phyloP scores from a whole-genome alignment of 2,888 invertebrate species.

The Exocentrus adspersus region DNA sequence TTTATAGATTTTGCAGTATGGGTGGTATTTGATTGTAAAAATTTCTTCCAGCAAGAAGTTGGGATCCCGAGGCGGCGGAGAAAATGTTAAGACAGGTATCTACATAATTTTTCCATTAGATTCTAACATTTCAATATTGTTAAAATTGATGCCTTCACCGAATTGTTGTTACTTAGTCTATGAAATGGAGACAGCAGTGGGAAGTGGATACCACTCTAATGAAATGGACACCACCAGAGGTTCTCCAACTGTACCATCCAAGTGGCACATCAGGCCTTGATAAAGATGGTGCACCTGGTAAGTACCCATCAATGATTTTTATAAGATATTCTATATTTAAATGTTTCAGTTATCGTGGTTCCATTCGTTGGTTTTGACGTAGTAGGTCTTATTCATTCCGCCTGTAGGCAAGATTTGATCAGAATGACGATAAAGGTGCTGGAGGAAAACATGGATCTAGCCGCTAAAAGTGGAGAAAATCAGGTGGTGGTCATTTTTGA shows the following conservation, averaged over 20 bases:
- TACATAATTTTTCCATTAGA: too few relatives aligned
- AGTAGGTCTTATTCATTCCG: slow-evolving; percentile 81
- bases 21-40: not conserved
- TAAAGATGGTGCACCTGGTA: slow-evolving; percentile 83
- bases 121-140: too few relatives aligned
- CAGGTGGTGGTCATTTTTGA: slow-evolving; percentile 80
- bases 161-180: slow-evolving; percentile 66
- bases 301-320: slow-evolving; percentile 18
- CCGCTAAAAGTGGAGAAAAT: slow-evolving; percentile 70
- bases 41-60: slow-evolving; percentile 80
- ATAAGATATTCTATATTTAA: not conserved
- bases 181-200: slow-evolving; percentile 81
- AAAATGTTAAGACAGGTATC: slow-evolving; percentile 88
- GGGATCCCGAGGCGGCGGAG: slow-evolving; percentile 88
- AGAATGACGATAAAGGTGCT: slow-evolving; percentile 74
- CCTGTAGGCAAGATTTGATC: slow-evolving; percentile 77
- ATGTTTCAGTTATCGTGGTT: slow-evolving; percentile 75
- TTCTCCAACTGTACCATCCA: slow-evolving; percentile 77
- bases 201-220: slow-evolving; percentile 74
- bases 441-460: slow-evolving; percentile 73
- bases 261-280: slow-evolving; percentile 84
- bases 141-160: too few relatives aligned
- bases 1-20: too few relatives aligned
- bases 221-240: slow-evolving; percentile 77
- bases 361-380: slow-evolving; percentile 85